Evolutionary conservation across 1,140 invertebrate genomes (phyloP), one percentile per base, ranked within the genome.

Genomic region (Drosophila sulfurigaster): DNA sequence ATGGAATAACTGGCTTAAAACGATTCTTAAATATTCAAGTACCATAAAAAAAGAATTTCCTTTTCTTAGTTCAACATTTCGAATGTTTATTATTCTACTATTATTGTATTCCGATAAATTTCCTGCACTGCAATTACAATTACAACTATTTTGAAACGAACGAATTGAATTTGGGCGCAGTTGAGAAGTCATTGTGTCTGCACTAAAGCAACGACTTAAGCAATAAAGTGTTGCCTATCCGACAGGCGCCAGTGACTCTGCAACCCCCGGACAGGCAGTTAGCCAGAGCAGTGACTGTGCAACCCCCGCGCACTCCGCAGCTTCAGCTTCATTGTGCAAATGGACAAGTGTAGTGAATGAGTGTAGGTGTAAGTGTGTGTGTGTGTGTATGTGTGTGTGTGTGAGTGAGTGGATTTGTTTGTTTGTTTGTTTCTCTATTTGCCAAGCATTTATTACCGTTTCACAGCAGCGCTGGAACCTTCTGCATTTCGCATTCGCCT

Each of bases 401-500:
- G 20, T 72, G 16, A 69, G 16, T 49, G 28, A 10, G 13, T 72
- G 11, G 60, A 48, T 56, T 76, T 81, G 63, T 74, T 79, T 41
- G 72, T 51, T 59, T 68, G 54, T 57, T 57, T 75, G 43, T 52
- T 35, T 66, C 28, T 58, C 20, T 71, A 60, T 77, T 72, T 62
- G 52, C 62, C 49, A 60, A 73, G 74, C 59, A 73, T 77, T 77
- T 73, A 72, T 77, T 67, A 66, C 74, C 73, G 67, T 64, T 75
- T 59, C 51, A 43, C 10, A 51, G 25, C 65, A 51, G 25, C 43
- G 48, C 65, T 25, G 49, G 15, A 60, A 74, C 41, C 49, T 68
- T 60, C 56, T 64, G 46, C 41, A 28, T 59, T 32, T 48, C 25
- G 15, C 70, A 59, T 45, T 63, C 60, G 16, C 62, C 66, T 25